phyloP scores from a whole-genome alignment of 2,113 vertebrate species.

The rat (Rattus norvegicus) region GRCr8 NC_086019.1:24186501-24187000 shows the following conservation, averaged over 20 bases:
- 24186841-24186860: no score
- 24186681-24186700: neutral
- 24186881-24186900: no score
- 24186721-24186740: neutral
- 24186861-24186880: no score
- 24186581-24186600: rapidly evolving
- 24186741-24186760: neutral
- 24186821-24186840: no score
- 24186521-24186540: neutral
- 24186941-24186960: neutral
- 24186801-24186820: neutral
- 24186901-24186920: neutral
- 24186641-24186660: neutral
- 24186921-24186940: neutral
- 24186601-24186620: neutral
- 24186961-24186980: neutral
- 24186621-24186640: neutral
- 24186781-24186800: neutral
- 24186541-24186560: neutral
- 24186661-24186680: neutral
- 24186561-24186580: neutral
- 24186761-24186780: neutral
- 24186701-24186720: neutral
- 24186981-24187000: neutral
- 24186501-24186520: neutral